Conservation (phyloP, 2,113 vertebrate species). For the Sturnira hondurensis region DNA sequence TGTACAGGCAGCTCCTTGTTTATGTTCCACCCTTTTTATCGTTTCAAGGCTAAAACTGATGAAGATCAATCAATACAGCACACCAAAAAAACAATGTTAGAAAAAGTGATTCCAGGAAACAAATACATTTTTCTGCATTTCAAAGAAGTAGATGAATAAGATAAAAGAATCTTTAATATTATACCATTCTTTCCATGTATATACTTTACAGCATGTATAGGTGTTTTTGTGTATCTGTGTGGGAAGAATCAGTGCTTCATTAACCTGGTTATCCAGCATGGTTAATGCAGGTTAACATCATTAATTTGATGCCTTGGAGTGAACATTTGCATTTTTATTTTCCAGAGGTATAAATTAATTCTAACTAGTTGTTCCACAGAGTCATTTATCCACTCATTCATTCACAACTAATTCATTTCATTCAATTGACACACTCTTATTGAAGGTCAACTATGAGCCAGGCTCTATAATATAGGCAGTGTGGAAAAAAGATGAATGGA, state of each 20-base stretch:
- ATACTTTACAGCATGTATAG: neutral
- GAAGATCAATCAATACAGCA: constrained; percentile 53
- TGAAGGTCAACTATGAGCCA: neutral
- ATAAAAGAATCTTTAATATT: neutral
- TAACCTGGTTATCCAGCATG: neutral
- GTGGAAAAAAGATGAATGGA: neutral
- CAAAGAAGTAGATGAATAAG: neutral
- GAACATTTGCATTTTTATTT: neutral
- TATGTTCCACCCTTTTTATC: constrained; percentile 53
- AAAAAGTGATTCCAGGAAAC: constrained; percentile 53
- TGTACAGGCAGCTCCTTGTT: constrained; percentile 59
- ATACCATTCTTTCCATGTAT: neutral
- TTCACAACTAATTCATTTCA: neutral
- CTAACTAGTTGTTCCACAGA: neutral
- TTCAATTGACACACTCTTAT: neutral
- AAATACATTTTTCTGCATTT: constrained; percentile 31
- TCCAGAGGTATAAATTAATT: neutral
- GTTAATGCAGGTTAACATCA: neutral
- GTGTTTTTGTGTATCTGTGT: neutral
- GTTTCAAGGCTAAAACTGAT: constrained; percentile 65
- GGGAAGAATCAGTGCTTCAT: neutral
- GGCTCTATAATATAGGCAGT: neutral
- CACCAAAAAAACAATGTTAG: constrained; percentile 46
- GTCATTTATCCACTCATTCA: neutral
- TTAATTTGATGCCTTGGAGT: neutral